Percentiles rank a stretch among this genome's conserved stretches.
Evolutionary conservation across 2,888 invertebrate species (phyloP).

Genomic region (Dendrolimus pini): DNA sequence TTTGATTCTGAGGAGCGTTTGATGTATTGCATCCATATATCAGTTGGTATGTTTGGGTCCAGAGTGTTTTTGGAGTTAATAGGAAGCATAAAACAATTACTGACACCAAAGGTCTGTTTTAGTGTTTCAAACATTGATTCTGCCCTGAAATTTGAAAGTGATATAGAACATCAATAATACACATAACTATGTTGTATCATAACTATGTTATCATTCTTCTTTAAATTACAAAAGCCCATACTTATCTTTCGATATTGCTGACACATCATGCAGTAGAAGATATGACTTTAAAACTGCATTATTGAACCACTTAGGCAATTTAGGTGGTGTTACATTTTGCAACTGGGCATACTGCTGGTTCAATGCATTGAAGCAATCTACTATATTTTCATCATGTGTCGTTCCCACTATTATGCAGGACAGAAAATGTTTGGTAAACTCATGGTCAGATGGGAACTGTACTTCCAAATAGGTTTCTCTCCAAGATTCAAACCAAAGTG

Average conservation of each 20-base stretch:
- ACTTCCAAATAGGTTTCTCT: slow-evolving; percentile 92
- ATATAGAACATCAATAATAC: slow-evolving; percentile 3
- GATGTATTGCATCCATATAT: slow-evolving; percentile 91
- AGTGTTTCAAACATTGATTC: slow-evolving; percentile 89
- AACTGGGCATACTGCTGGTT: slow-evolving; percentile 88
- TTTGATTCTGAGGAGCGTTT: slow-evolving; percentile 73
- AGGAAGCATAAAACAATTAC: slow-evolving; percentile 91
- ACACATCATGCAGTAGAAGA: slow-evolving; percentile 91
- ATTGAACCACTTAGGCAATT: slow-evolving; percentile 89
- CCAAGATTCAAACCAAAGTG: slow-evolving; percentile 98
- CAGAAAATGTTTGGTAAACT: slow-evolving; percentile 93
- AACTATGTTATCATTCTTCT: no score
- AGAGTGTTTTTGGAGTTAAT: slow-evolving; percentile 88
- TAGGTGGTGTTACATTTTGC: slow-evolving; percentile 84
- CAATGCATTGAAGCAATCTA: slow-evolving; percentile 88
- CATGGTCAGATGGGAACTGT: slow-evolving; percentile 95
- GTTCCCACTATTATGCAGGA: slow-evolving; percentile 88
- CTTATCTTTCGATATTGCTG: slow-evolving; percentile 84
- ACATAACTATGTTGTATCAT: background rate
- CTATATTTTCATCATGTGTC: slow-evolving; percentile 84
- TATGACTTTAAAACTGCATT: slow-evolving; percentile 90
- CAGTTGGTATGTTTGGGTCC: slow-evolving; percentile 77
- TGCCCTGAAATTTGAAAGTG: slow-evolving; percentile 78
- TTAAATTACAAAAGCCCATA: slow-evolving; percentile 49
- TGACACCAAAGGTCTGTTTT: slow-evolving; percentile 90